phyloP scores from a whole-genome alignment of 2,888 invertebrate genomes.

The Acanthosepion pharaonis region DNA sequence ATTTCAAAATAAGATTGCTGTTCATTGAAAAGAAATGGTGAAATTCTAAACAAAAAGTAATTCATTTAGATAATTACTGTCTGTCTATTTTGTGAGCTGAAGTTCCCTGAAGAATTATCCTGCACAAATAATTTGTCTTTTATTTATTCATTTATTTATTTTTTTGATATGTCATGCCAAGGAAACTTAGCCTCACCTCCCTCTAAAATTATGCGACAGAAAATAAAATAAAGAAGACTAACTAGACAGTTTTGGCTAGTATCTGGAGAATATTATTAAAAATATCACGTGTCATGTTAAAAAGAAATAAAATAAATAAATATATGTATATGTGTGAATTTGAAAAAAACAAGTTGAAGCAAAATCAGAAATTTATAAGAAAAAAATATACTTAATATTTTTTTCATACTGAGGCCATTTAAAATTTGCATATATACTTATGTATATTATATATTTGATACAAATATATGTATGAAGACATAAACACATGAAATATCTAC shows the following conservation, averaged over 20 bases:
- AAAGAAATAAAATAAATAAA: neutral
- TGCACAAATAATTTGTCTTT: neutral
- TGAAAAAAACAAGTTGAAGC: neutral
- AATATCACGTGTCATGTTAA: neutral
- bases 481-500: too few species aligned
- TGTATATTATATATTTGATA: too few species aligned
- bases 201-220: neutral
- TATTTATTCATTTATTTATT: too few species aligned
- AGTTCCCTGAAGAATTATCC: neutral
- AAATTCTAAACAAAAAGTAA: neutral
- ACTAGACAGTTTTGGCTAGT: neutral
- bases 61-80: constrained; percentile 20
- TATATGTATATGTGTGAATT: neutral
- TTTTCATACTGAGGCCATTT: too few species aligned
- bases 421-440: too few species aligned
- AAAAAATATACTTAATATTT: too few species aligned
- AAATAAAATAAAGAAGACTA: neutral
- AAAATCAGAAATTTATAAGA: neutral
- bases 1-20: neutral
- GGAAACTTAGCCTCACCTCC: neutral
- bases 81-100: neutral
- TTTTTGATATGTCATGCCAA: neutral
- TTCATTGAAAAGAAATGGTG: neutral
- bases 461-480: too few species aligned
- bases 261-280: neutral